These are phyloP conservation scores for Ernsta delagoae DNA, from an alignment of 2,888 invertebrate species.

Conservation along the genomic window DNA sequence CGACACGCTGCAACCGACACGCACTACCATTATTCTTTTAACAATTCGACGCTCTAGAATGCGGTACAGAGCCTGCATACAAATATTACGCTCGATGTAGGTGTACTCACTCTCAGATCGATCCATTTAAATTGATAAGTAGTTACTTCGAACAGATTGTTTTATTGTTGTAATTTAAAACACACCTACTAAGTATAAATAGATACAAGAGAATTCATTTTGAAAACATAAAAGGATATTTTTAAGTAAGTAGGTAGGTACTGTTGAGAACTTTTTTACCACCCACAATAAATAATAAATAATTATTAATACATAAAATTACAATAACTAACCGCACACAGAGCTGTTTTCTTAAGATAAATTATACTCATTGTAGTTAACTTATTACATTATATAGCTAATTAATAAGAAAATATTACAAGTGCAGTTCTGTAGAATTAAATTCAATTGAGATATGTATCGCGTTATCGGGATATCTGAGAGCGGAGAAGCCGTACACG, in stretches of 20 bases:
- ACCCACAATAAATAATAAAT: no score
- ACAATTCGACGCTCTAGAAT: slow-evolving; percentile 55
- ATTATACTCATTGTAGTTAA: no score
- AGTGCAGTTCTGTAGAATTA: slow-evolving; percentile 37
- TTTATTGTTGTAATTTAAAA: slow-evolving; percentile 3
- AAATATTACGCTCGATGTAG: slow-evolving; percentile 32
- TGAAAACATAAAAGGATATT: no score
- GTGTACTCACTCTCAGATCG: no score
- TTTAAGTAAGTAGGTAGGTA: no score
- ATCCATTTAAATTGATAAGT: no score
- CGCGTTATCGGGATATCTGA: slow-evolving; percentile 55
- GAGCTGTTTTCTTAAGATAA: no score
- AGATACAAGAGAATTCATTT: no score
- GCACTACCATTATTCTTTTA: slow-evolving; percentile 45
- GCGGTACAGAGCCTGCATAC: slow-evolving; percentile 49
- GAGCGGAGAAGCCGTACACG: neutral
- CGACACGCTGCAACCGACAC: slow-evolving; percentile 44
- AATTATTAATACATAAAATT: no score
- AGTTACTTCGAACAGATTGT: slow-evolving; percentile 18
- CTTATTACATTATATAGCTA: neutral
- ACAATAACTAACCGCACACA: no score
- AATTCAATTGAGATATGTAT: slow-evolving; percentile 49
- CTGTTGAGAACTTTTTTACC: neutral
- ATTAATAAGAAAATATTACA: neutral
- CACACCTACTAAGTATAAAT: no score